A percentile compares a stretch with the other conserved stretches of the same genome.
These are phyloP conservation scores for Typhlomys cinereus DNA, from an alignment of 2,113 vertebrate species.

Conservation along the genomic window DNA sequence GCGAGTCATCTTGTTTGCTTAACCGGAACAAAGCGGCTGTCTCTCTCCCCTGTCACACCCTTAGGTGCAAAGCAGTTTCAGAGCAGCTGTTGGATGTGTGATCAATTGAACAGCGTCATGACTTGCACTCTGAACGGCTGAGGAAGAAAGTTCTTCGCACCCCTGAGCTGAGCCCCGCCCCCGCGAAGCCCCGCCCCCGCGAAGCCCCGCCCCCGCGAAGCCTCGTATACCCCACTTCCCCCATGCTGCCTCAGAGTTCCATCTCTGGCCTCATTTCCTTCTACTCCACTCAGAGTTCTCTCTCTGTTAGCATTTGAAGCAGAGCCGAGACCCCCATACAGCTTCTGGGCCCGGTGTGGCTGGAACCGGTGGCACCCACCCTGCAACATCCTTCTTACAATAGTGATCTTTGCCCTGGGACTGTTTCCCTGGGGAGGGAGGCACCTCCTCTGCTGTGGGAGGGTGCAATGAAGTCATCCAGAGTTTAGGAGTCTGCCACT, in stretches of 20 bases:
- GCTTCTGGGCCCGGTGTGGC: background rate
- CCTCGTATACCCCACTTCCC: too few relatives aligned
- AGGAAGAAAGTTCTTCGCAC: conserved; percentile 10
- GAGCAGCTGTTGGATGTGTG: background rate
- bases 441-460: background rate
- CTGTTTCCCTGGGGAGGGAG: too few relatives aligned
- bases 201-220: background rate
- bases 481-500: background rate
- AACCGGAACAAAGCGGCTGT: background rate
- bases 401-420: background rate
- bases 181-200: background rate
- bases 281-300: background rate
- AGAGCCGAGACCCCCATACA: background rate
- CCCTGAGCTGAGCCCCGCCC: background rate
- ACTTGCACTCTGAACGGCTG: background rate
- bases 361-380: rapidly evolving
- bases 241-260: too few relatives aligned
- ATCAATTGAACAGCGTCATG: background rate
- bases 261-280: background rate
- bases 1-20: background rate
- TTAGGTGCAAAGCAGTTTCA: background rate
- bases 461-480: background rate
- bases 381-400: background rate
- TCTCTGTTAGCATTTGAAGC: background rate
- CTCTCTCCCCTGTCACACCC: background rate